Evolutionary conservation across 2,888 invertebrate genomes (phyloP).

Genomic region (Temnothorax unifasciatus): DNA sequence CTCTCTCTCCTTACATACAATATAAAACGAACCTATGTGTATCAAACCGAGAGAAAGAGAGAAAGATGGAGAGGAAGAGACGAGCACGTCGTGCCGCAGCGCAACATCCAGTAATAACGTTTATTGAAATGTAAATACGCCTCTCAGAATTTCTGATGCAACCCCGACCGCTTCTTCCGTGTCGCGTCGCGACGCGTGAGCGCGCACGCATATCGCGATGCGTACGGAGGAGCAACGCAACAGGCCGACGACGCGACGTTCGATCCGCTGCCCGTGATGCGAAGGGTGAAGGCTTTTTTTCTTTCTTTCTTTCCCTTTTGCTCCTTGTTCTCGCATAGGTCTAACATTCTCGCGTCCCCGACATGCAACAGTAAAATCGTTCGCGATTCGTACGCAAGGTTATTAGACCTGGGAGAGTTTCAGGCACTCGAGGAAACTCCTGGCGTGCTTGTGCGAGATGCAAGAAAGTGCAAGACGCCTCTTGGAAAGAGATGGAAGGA

Average conservation of each 20-base stretch:
- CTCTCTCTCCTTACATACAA: background rate
- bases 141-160: constrained; percentile 75
- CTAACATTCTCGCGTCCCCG: constrained; percentile 42
- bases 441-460: constrained; percentile 11
- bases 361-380: constrained; percentile 33
- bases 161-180: constrained; percentile 28
- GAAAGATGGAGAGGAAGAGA: constrained; percentile 40
- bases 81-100: constrained; percentile 16
- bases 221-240: constrained; percentile 48
- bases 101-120: constrained; percentile 79
- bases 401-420: constrained; percentile 40
- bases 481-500: constrained; percentile 48
- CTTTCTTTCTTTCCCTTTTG: background rate
- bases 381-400: constrained; percentile 42
- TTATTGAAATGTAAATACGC: constrained; percentile 81
- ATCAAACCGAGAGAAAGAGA: constrained; percentile 30
- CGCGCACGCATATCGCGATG: constrained; percentile 57
- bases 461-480: constrained; percentile 27
- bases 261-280: constrained; percentile 55
- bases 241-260: constrained; percentile 51
- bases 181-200: constrained; percentile 48
- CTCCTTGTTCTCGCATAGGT: constrained; percentile 18
- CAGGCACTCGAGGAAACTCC: constrained; percentile 56
- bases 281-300: background rate
- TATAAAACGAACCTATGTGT: constrained; percentile 62